phyloP scores from a whole-genome alignment of 2,113 vertebrate genomes.

The Steatornis caripensis region DNA sequence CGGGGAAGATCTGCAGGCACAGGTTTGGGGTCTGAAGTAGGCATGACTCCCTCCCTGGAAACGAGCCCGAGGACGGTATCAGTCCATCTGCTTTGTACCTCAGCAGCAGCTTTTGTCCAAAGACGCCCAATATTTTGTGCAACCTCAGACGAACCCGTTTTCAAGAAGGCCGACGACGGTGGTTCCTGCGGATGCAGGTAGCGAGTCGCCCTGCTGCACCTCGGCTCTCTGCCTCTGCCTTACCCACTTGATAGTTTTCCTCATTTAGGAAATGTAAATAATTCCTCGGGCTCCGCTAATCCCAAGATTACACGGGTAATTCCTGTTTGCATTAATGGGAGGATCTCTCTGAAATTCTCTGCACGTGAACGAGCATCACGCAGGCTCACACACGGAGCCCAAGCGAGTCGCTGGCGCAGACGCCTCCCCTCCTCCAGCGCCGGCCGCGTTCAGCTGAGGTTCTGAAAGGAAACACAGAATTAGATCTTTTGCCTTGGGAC shows the following conservation, averaged over 20 bases:
- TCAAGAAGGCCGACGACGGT: neutral
- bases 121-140: neutral
- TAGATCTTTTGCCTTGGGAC: neutral
- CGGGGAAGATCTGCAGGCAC: neutral
- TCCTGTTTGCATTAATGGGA: conserved; percentile 44
- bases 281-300: conserved; percentile 31
- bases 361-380: conserved; percentile 12
- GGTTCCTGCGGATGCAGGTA: fast-evolving
- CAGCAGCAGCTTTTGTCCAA: neutral
- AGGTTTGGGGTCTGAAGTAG: neutral
- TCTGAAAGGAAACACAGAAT: conserved; percentile 11
- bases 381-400: neutral
- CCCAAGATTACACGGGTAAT: conserved; percentile 48
- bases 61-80: fast-evolving
- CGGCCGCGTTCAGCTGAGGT: neutral
- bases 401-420: fast-evolving
- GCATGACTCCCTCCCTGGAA: neutral
- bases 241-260: neutral
- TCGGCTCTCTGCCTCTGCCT: neutral
- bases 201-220: fast-evolving
- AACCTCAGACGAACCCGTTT: neutral
- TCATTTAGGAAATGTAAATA: conserved; percentile 54
- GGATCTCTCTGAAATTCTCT: conserved; percentile 32
- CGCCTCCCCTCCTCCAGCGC: neutral
- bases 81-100: neutral